These are phyloP conservation scores for Cygnus olor DNA, from an alignment of 2,797 vertebrate species.

Conservation along the genomic window DNA sequence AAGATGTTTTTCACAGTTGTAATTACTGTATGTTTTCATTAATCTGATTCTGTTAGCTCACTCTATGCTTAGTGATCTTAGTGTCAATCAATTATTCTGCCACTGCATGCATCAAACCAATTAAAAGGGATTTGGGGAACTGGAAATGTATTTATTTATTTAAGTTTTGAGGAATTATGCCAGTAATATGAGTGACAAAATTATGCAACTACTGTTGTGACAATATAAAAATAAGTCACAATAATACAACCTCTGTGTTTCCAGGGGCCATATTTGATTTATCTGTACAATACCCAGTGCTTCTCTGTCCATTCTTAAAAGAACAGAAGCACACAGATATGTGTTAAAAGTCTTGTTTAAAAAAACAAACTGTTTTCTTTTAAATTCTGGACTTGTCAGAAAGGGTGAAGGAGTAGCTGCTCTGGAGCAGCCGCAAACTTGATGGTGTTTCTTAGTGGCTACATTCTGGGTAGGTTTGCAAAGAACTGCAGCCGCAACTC, in stretches of 20 bases:
- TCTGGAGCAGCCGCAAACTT: conserved; percentile 69
- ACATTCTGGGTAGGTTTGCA: conserved; percentile 72
- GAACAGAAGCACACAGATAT: neutral
- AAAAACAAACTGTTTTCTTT: conserved; percentile 51
- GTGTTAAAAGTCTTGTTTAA: neutral
- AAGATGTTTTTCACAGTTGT: conserved; percentile 77
- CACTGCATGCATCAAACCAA: conserved; percentile 70
- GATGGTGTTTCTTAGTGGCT: conserved; percentile 81
- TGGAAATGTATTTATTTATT: conserved; percentile 6
- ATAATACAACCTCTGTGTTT: neutral
- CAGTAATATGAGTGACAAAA: neutral
- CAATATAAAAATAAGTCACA: neutral
- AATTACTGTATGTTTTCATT: conserved; percentile 83
- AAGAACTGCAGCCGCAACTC: conserved; percentile 49
- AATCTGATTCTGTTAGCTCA: conserved; percentile 77
- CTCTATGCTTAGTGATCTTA: conserved; percentile 70
- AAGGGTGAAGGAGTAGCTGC: conserved; percentile 62
- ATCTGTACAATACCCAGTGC: neutral
- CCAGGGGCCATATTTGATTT: neutral
- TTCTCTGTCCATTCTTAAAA: neutral
- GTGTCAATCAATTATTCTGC: conserved; percentile 79
- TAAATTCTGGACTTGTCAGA: conserved; percentile 58
- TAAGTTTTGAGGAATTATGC: conserved; percentile 17
- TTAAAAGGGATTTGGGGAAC: conserved; percentile 68
- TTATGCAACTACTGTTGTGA: neutral